Evolutionary conservation across 2,113 vertebrate genomes (phyloP).

Genomic region (Dendropsophus ebraccatus): DNA sequence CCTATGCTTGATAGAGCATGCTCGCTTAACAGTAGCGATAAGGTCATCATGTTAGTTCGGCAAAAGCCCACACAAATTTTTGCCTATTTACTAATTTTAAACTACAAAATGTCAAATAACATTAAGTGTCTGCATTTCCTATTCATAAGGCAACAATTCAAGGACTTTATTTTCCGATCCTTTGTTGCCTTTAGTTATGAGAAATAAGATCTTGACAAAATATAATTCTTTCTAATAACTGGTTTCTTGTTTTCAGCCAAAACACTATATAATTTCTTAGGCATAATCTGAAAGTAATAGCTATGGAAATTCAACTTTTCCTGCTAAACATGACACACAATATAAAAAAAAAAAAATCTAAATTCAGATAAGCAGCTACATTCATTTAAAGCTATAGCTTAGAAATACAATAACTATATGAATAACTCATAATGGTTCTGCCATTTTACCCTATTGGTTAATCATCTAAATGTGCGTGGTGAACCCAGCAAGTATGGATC

Average conservation of each 20-base stretch:
- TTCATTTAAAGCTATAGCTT: not conserved
- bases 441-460: not conserved
- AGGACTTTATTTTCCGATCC: no score
- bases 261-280: conserved; percentile 52
- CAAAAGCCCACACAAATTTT: no score
- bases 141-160: not conserved
- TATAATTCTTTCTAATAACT: conserved; percentile 37
- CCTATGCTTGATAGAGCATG: no score
- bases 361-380: conserved; percentile 42
- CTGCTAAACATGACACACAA: conserved; percentile 55
- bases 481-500: not conserved
- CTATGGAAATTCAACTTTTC: conserved; percentile 50
- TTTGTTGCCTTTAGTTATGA: conserved; percentile 22
- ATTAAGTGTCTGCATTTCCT: not conserved
- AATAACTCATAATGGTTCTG: conserved; percentile 11
- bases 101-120: not conserved
- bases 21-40: no score
- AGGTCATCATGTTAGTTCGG: no score
- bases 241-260: conserved; percentile 49
- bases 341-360: conserved; percentile 49
- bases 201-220: conserved; percentile 49
- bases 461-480: not conserved
- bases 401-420: not conserved
- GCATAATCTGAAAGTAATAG: conserved; percentile 44
- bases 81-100: not conserved